Conservation (phyloP, 2,888 invertebrate species). For the Brachypterus glaber region DNA sequence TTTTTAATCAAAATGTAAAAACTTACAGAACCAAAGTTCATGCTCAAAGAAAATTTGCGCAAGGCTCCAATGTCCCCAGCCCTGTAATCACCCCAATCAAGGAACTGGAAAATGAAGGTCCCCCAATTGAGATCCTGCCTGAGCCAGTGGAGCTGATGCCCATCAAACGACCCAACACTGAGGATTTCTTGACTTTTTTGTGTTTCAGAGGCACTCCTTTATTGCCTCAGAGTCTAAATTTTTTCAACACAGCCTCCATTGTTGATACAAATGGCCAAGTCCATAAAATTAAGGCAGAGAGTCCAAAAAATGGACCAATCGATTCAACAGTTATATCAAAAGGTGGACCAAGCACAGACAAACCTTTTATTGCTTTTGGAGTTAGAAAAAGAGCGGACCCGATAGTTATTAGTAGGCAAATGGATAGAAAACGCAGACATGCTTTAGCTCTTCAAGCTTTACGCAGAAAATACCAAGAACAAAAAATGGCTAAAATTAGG, state of each 20-base stretch:
- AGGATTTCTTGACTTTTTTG: constrained; percentile 77
- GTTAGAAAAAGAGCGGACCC: constrained; percentile 49
- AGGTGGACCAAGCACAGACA: constrained; percentile 31
- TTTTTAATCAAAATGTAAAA: too few species aligned
- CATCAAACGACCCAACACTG: constrained; percentile 66
- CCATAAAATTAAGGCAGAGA: constrained; percentile 34
- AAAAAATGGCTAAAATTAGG: constrained; percentile 48
- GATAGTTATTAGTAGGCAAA: constrained; percentile 38
- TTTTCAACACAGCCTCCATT: constrained; percentile 48
- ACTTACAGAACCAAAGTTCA: constrained; percentile 73
- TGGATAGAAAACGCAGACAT: constrained; percentile 39
- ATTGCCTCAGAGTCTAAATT: constrained; percentile 62
- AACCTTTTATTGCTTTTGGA: constrained; percentile 46
- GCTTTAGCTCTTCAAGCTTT: constrained; percentile 47
- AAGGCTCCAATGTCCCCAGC: constrained; percentile 57
- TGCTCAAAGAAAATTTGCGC: constrained; percentile 82
- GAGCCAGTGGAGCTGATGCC: constrained; percentile 52
- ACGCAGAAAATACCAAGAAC: constrained; percentile 51
- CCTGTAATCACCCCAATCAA: constrained; percentile 51
- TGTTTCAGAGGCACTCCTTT: constrained; percentile 71
- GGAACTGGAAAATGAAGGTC: constrained; percentile 47
- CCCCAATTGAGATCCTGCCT: constrained; percentile 38
- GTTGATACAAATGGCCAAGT: constrained; percentile 36
- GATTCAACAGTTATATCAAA: constrained; percentile 31
- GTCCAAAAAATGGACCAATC: constrained; percentile 34